These are phyloP conservation scores for Drosophila nr. medialis DNA, from an alignment of 2,888 invertebrate species.

Conservation along the genomic window DNA sequence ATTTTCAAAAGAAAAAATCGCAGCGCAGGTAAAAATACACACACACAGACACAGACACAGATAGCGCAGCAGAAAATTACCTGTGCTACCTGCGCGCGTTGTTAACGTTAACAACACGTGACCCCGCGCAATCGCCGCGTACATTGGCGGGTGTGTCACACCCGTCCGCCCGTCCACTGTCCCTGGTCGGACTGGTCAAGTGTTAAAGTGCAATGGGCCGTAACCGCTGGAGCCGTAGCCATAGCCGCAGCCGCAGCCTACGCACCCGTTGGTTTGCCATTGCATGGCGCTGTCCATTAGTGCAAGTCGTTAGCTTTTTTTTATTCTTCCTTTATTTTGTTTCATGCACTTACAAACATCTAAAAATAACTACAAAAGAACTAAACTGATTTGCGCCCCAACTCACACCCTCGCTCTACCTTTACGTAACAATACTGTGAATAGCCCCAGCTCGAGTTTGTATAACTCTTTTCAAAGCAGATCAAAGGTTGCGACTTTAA, in stretches of 20 bases:
- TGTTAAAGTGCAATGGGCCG: slow-evolving; percentile 77
- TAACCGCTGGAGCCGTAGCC: slow-evolving; percentile 35
- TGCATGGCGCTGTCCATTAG: slow-evolving; percentile 68
- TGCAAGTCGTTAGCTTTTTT: slow-evolving; percentile 65
- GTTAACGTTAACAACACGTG: slow-evolving; percentile 71
- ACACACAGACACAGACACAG: slow-evolving; percentile 10
- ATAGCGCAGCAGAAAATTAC: slow-evolving; percentile 44
- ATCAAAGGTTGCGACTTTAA: not conserved
- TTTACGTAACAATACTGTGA: not conserved
- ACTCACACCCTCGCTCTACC: slow-evolving; percentile 7
- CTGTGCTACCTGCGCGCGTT: slow-evolving; percentile 62
- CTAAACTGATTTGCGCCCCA: slow-evolving; percentile 43
- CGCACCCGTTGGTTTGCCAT: slow-evolving; percentile 46
- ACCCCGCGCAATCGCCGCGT: slow-evolving; percentile 53
- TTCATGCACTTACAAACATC: slow-evolving; percentile 5
- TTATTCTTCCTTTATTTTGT: not conserved
- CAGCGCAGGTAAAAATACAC: slow-evolving; percentile 59
- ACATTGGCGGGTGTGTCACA: slow-evolving; percentile 50
- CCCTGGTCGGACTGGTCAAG: slow-evolving; percentile 62
- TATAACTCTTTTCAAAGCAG: not conserved
- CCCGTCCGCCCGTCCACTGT: not conserved
- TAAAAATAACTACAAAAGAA: slow-evolving; percentile 43
- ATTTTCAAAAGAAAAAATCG: slow-evolving; percentile 66
- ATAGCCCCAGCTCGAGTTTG: not conserved
- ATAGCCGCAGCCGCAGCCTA: slow-evolving; percentile 17